Evolutionary conservation across 2,797 vertebrate genomes (phyloP).

Genomic region (Carduelis carduelis): DNA sequence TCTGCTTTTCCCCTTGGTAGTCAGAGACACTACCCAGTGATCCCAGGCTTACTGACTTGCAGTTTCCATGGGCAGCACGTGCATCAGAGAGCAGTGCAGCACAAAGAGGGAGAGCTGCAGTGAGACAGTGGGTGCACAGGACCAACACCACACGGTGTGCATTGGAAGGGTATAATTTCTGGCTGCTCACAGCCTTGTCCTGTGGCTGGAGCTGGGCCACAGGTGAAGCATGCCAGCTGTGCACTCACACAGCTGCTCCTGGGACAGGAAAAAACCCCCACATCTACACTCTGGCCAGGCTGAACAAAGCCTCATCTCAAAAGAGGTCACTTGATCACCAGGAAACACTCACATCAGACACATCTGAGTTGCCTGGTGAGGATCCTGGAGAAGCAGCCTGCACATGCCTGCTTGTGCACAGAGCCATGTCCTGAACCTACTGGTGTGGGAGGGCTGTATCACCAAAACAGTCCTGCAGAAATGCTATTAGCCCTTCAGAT

Average conservation of each 20-base stretch:
- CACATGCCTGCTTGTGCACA: fast-evolving
- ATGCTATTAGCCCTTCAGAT: background rate
- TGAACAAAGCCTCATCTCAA: background rate
- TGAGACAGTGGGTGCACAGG: background rate
- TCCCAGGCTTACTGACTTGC: background rate
- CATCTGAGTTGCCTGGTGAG: background rate
- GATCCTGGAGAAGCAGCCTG: background rate
- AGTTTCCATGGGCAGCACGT: background rate
- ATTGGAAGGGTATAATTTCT: background rate
- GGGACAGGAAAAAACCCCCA: background rate
- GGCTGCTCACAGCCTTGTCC: background rate
- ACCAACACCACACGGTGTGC: background rate
- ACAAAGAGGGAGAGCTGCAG: background rate
- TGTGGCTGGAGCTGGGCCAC: fast-evolving
- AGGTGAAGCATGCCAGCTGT: background rate
- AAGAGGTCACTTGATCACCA: background rate
- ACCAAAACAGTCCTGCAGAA: background rate
- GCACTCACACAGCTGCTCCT: background rate
- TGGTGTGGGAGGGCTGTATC: background rate
- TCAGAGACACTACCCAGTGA: background rate
- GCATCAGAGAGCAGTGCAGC: background rate
- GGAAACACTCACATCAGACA: background rate
- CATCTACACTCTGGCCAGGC: fast-evolving
- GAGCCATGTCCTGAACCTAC: background rate
- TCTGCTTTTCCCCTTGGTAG: background rate